Percentiles rank a stretch among this genome's conserved stretches.
These are phyloP conservation scores for Vireo altiloquus DNA, from an alignment of 2,113 vertebrate genomes.

Conservation along the genomic window DNA sequence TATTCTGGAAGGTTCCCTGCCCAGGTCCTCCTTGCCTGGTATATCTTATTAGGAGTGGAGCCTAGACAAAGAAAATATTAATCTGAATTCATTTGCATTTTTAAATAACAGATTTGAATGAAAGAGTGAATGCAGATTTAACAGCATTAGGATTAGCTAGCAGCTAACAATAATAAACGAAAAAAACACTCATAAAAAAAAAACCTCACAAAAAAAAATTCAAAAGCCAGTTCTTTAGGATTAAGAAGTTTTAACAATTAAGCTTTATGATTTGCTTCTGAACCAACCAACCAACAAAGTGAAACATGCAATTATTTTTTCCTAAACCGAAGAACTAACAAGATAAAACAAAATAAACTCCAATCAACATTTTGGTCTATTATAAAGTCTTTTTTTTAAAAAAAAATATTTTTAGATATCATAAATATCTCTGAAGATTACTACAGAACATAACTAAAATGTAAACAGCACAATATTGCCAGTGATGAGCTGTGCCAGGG, in stretches of 20 bases:
- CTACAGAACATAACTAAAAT: not conserved
- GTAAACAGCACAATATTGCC: not conserved
- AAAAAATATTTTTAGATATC: not conserved
- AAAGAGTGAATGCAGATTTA: not conserved
- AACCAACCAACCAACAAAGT: not conserved
- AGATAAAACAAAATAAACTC: not conserved
- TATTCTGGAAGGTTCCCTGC: not conserved
- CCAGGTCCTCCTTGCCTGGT: not conserved
- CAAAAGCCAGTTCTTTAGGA: not conserved
- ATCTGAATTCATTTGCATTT: not conserved
- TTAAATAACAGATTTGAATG: not conserved
- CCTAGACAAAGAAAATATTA: not conserved
- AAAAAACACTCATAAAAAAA: not conserved
- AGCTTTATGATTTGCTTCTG: not conserved
- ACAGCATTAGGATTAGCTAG: not conserved
- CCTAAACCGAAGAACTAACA: not conserved
- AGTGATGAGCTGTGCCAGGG: not conserved
- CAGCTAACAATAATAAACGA: not conserved
- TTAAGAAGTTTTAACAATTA: not conserved
- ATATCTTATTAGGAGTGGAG: not conserved
- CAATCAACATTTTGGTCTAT: not conserved
- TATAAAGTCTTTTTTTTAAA: not conserved
- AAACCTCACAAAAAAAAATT: not conserved
- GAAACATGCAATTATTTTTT: not conserved
- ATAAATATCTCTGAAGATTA: not conserved